phyloP scores from a whole-genome alignment of 2,113 vertebrate species.

The Sphyrna mokarran region DNA sequence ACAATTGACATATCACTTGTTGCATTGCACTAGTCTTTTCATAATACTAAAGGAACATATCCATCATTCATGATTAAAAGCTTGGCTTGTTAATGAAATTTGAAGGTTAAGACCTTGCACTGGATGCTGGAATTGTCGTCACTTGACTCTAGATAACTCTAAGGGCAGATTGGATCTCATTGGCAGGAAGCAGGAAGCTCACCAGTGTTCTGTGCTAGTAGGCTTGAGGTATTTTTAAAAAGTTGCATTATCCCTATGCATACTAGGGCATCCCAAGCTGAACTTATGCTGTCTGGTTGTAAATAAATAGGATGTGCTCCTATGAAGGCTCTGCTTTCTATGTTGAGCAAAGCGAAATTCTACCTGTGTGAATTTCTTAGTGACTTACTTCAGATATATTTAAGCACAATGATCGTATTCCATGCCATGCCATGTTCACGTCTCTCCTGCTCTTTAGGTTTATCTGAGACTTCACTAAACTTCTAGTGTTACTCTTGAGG shows the following conservation, averaged over 20 bases:
- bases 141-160: neutral
- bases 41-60: neutral
- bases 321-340: neutral
- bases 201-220: neutral
- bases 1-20: neutral
- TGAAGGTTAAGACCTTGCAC: neutral
- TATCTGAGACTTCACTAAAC: neutral
- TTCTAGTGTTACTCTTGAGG: neutral
- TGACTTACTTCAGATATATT: neutral
- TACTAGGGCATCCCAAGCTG: neutral
- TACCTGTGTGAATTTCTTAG: neutral
- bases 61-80: neutral
- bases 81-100: neutral
- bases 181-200: neutral
- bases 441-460: neutral
- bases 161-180: neutral
- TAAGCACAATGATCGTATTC: neutral
- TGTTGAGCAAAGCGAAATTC: neutral
- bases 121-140: neutral
- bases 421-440: neutral
- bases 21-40: neutral
- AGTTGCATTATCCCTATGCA: neutral
- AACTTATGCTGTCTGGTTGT: neutral
- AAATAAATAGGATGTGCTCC: neutral
- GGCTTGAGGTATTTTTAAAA: neutral